phyloP scores from a whole-genome alignment of 1,140 invertebrate genomes.

The Nixonia krombeini region DNA sequence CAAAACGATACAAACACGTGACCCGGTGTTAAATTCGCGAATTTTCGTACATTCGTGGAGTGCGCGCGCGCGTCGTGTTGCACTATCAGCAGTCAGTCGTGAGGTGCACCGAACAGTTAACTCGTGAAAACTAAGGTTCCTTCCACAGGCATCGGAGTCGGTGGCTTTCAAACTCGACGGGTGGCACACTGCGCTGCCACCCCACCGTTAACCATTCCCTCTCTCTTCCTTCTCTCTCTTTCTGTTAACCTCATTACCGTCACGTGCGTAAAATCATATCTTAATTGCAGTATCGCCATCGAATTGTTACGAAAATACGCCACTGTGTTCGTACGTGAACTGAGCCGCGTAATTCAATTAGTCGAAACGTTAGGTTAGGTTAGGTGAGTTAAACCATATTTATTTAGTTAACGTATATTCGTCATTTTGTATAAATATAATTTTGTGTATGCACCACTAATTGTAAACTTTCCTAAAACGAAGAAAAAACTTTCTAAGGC shows the following conservation, averaged over 20 bases:
- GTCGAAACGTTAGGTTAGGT: too few species aligned
- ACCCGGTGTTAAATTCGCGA: not conserved
- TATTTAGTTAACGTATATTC: too few species aligned
- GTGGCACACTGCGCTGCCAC: conserved; percentile 40
- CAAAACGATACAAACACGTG: conserved; percentile 42
- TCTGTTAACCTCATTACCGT: conserved; percentile 40
- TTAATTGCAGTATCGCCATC: too few species aligned
- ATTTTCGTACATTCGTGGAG: conserved; percentile 11
- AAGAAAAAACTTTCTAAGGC: too few species aligned
- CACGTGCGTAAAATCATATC: conserved; percentile 24
- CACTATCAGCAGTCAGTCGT: conserved; percentile 37
- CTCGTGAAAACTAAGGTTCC: conserved; percentile 57
- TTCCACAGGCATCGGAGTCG: conserved; percentile 44
- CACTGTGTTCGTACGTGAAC: too few species aligned
- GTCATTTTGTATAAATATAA: too few species aligned
- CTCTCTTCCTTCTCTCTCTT: conserved; percentile 15
- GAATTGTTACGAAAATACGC: too few species aligned
- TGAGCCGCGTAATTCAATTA: too few species aligned
- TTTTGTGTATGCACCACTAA: too few species aligned
- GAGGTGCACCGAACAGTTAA: conserved; percentile 60
- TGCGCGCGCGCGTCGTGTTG: conserved; percentile 22
- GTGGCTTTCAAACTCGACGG: conserved; percentile 36
- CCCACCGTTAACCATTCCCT: conserved; percentile 40
- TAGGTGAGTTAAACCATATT: too few species aligned
- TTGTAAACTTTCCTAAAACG: too few species aligned